A percentile compares a stretch with the other conserved stretches of the same genome.
Evolutionary conservation across 2,888 invertebrate species (phyloP).

Genomic region (Melanchra persicariae): DNA sequence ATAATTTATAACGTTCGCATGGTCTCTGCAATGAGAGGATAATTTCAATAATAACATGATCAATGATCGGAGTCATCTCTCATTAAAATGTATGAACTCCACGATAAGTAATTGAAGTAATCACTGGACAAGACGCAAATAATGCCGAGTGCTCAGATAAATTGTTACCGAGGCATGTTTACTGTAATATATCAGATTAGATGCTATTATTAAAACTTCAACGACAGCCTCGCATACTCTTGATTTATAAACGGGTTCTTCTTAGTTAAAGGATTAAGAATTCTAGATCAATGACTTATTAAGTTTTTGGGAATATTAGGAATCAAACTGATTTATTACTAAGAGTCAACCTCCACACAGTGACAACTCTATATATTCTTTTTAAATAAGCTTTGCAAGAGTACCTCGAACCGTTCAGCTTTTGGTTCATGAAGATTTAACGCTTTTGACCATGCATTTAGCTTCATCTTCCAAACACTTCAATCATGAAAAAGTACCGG

Average conservation of each 20-base stretch:
- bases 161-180: slow-evolving; percentile 42
- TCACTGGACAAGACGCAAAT: slow-evolving; percentile 46
- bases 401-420: background rate
- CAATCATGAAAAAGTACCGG: background rate
- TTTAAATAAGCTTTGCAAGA: background rate
- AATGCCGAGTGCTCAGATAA: slow-evolving; percentile 30
- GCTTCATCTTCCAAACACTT: background rate
- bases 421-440: background rate
- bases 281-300: background rate
- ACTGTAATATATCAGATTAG: slow-evolving; percentile 48
- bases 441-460: background rate
- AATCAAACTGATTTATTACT: background rate
- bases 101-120: slow-evolving; percentile 60
- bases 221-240: slow-evolving; percentile 6
- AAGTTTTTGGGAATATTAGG: no score
- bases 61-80: slow-evolving; percentile 31
- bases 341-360: background rate
- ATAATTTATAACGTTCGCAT: slow-evolving; percentile 33
- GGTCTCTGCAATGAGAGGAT: slow-evolving; percentile 18
- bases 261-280: slow-evolving; percentile 13
- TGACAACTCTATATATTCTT: background rate
- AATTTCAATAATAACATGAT: slow-evolving; percentile 43
- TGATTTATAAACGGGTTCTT: slow-evolving; percentile 21
- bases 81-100: slow-evolving; percentile 56
- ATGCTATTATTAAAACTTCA: slow-evolving; percentile 32